Evolutionary conservation across 2,797 vertebrate species (phyloP), one percentile per base, ranked within the genome.

Genomic region (Notolepis coatsorum): DNA sequence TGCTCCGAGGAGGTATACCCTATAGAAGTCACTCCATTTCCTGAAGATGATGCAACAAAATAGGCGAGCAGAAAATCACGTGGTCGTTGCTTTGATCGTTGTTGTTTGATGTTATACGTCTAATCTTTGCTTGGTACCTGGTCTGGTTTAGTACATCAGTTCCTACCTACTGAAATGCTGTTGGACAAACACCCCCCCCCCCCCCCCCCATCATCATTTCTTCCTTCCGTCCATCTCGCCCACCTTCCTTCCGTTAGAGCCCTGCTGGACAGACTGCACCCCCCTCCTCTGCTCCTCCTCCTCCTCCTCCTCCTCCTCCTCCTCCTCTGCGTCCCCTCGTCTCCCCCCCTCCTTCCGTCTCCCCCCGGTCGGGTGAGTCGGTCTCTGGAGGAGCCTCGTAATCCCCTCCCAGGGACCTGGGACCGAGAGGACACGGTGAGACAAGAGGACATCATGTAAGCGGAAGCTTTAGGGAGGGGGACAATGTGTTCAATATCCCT

Each of bases 251-350:
- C 68, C 71, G 13, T 86, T 71, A 17, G 28, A 55, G 1, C 43
- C 35, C 6, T n/a, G 12, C 42, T 72, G 67, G 7, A 68, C 46
- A 2, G 82, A 79, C 54, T 24, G 49, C 0, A 0, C 13, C 43
- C 87, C n/a, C 91, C 18, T 90, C 84, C 2, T 89, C 89, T 10
- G 5, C 2, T 0, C 3, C 10, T 1, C 23, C n/a, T 80, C 77
- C 2, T 3, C 48, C 0, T 23, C 39, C 5, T 0, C 45, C 4
- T 70, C n/a, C 2, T 13, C 59, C 30, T 42, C 21, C 48, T 24
- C 66, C 24, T n/a, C 43, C 87, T n/a, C 91, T 17, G 90, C 84
- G 2, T 89, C 89, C 10, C 5, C 2, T 0, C 3, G 9, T 1
- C 23, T 80, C 77, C 2, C 4, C 48, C 0, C 21, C 39, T 5